Percentiles rank a stretch among this genome's conserved stretches.
These are phyloP conservation scores for Helleia helle DNA, from an alignment of 2,888 invertebrate genomes.

Conservation along the genomic window DNA sequence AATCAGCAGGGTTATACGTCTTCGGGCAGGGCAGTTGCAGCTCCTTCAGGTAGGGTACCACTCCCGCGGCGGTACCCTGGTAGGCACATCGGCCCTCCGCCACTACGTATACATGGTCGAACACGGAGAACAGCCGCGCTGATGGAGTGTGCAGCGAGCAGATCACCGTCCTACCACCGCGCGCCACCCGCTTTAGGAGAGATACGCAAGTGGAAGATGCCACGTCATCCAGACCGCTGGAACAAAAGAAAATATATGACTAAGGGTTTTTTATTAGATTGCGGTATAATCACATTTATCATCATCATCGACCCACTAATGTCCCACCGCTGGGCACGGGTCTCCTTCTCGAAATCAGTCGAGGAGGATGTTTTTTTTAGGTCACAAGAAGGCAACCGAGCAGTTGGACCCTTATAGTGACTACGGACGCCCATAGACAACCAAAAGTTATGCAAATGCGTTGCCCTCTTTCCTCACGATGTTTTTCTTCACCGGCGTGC, in stretches of 20 bases:
- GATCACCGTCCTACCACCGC: conserved; percentile 91
- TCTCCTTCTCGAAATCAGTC: too few relatives aligned
- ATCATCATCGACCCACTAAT: too few relatives aligned
- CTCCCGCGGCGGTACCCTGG: conserved; percentile 83
- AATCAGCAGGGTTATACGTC: conserved; percentile 97
- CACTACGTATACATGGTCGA: conserved; percentile 92
- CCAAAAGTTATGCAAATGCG: too few relatives aligned
- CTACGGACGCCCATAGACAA: too few relatives aligned
- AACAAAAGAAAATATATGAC: conserved; percentile 24
- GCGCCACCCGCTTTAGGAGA: conserved; percentile 87
- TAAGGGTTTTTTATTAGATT: too few relatives aligned
- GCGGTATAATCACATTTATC: too few relatives aligned
- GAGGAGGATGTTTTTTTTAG: too few relatives aligned
- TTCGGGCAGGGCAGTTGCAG: conserved; percentile 89
- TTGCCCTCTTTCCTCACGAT: too few relatives aligned
- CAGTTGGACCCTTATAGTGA: too few relatives aligned
- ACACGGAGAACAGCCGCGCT: conserved; percentile 91
- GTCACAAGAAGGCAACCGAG: too few relatives aligned
- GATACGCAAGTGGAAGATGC: conserved; percentile 92
- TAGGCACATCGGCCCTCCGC: conserved; percentile 93
- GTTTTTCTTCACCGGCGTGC: too few relatives aligned
- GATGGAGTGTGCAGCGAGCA: conserved; percentile 98
- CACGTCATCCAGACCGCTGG: conserved; percentile 91
- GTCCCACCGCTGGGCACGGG: too few relatives aligned
- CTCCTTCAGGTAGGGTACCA: conserved; percentile 86